These are phyloP conservation scores for Catocala fraxini DNA, from an alignment of 2,888 invertebrate species.

Conservation along the genomic window DNA sequence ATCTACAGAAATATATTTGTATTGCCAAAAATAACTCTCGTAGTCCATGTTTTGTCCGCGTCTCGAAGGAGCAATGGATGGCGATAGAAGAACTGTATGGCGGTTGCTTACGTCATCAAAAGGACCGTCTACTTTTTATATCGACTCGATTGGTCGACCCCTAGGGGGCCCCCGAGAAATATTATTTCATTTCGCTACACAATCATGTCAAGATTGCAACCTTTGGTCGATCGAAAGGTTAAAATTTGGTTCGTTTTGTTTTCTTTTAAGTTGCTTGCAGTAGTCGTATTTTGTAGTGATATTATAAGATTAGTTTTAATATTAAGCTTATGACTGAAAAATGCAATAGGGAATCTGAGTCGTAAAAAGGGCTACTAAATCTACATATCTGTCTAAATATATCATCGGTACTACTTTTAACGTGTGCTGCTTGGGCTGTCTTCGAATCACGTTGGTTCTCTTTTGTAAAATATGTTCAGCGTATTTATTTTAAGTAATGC, in stretches of 20 bases:
- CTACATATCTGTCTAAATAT: no score
- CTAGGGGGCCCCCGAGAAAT: conserved; percentile 23
- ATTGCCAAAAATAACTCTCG: not conserved
- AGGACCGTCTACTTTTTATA: conserved; percentile 34
- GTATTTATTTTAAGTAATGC: no score
- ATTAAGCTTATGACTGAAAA: no score
- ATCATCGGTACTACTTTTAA: no score
- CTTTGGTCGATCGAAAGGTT: conserved; percentile 4
- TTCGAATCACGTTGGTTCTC: no score
- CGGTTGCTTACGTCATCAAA: conserved; percentile 18
- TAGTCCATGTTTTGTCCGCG: not conserved
- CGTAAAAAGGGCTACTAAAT: no score
- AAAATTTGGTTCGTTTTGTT: not conserved
- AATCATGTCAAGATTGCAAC: conserved; percentile 21
- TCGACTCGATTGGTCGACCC: conserved; percentile 14
- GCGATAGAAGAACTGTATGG: conserved; percentile 13
- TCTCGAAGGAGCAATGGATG: conserved; percentile 28
- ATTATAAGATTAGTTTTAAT: no score
- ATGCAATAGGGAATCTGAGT: no score
- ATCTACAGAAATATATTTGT: not conserved
- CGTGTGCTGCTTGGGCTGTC: no score
- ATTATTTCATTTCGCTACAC: conserved; percentile 37
- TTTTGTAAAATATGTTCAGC: no score
- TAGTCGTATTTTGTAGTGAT: not conserved
- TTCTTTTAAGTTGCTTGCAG: conserved; percentile 1